Base-by-base conservation (phyloP, 2,797 vertebrate species). In the Gallirallus australis region DNA sequence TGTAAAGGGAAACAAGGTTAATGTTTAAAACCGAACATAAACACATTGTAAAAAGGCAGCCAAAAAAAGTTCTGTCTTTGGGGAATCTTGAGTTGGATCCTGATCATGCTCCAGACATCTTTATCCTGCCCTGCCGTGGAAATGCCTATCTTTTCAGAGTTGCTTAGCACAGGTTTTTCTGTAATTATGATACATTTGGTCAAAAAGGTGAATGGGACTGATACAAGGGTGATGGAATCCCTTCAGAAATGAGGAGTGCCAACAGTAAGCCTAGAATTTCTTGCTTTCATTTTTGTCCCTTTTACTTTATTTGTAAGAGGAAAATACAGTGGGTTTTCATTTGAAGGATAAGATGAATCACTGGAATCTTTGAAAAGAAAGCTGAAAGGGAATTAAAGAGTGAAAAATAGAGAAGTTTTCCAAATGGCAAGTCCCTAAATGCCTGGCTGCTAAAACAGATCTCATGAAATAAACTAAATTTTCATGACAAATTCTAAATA, bases 161-260 rank as follows among this genome's bases (percentile, higher is more conserved):
- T 89, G 73, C 33, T 82, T 84, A 75, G 61, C 61, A 65, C 78
- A 86, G 57, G 69, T 78, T 81, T 92, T 91, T 61, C 47, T 94
- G 63, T 79, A 86, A 96, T 96, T 97, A 90, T 4, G 6, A 77
- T 95, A 60, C 39, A 86, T 96, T 96, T 94, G 81, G 91, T 97
- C 65, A 82, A 40, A 68, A 12, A 54, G 4, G 0, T n/a, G 89
- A 86, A 21, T 42, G 48, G 23, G 66, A 28, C 7, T 2, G 12
- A 19, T 90, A 76, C 15, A 33, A 75, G 76, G 14, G 15, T 53
- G 52, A 42, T 60, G 30, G 78, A 88, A 28, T 15, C 21, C 40
- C 27, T 53, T 81, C 66, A 48, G 80, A 82, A 91, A 93, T 0
- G 3, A 35, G 31, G 17, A 40, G 23, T 68, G 48, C 56, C 83